Evolutionary conservation across 2,797 vertebrate species (phyloP), one percentile per base, ranked within the genome.

Genomic region (Buphagus erythrorhynchus): DNA sequence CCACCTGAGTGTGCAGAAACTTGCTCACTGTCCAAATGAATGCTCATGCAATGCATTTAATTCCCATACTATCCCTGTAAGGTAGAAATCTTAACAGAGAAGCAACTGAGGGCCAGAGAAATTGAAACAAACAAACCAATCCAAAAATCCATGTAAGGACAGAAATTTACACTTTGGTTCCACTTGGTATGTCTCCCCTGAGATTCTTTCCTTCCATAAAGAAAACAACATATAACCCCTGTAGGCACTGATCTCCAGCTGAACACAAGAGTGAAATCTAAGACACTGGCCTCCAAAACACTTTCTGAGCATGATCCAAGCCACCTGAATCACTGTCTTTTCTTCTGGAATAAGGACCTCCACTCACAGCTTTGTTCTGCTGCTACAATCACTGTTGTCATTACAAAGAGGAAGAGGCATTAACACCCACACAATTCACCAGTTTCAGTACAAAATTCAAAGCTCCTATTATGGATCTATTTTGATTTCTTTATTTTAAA

Each of bases 1-100:
- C 26, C 48, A 66, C 11, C n/a, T 6, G 14, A 86, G 18, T 13
- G 43, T 66, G 54, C 31, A 88, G 69, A 93, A 87, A 63, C 35
- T 86, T 91, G 72, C 45, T 46, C 68, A 40, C 20, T 86, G 75
- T 87, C 54, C 68, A 92, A 86, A 94, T 16, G 29, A 89, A 48
- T 4, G 25, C 18, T 80, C 58, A 83, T 22, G 58, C 18, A 51
- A 83, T 17, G 28, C 22, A 72, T 45, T 89, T 43, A 85, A 45
- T 62, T 85, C 35, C 78, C 43, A 10, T 43, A 68, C 16, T 40
- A 65, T n/a, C 20, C 20, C 26, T 43, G 8, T 57, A 35, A 76
- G 33, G 48, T 24, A 77, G 20, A 35, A 93, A 65, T 57, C 7
- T 2, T 33, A 84, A 72, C 5, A 58, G 35, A 78, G 26, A 62